phyloP scores from a whole-genome alignment of 2,797 vertebrate species.

The Taeniopygia guttata region DNA sequence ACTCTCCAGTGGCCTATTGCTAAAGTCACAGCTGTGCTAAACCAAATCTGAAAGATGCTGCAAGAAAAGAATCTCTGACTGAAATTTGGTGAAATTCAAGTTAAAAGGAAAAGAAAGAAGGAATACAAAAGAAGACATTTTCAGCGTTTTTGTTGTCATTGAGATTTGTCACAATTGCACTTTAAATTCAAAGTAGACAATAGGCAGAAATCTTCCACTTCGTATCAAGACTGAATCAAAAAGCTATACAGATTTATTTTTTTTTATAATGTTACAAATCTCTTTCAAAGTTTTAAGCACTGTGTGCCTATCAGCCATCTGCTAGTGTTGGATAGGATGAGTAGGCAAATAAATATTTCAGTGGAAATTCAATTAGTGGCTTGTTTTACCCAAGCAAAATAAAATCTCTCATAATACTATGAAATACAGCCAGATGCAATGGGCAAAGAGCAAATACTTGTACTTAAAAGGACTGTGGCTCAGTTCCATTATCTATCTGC shows the following conservation, averaged over 20 bases:
- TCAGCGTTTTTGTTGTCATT: neutral
- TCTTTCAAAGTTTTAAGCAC: conserved; percentile 23
- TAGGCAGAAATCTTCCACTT: neutral
- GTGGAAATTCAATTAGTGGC: conserved; percentile 9
- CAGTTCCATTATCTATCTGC: conserved; percentile 9
- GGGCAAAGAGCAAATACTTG: conserved; percentile 9
- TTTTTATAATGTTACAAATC: neutral
- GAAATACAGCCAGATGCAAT: conserved; percentile 39
- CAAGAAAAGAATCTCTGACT: neutral
- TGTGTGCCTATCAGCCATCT: neutral
- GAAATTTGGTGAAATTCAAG: neutral
- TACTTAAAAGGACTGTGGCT: neutral
- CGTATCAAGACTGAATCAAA: neutral
- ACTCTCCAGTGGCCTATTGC: neutral
- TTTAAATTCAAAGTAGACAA: neutral
- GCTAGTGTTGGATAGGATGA: conserved; percentile 1
- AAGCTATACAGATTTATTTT: neutral
- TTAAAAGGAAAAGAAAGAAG: neutral
- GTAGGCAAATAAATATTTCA: conserved; percentile 50
- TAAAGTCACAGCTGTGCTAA: neutral
- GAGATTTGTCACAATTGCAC: neutral
- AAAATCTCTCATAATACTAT: conserved; percentile 5
- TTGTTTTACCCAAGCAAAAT: conserved; percentile 33
- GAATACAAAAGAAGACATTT: neutral
- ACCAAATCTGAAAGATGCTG: neutral